Evolutionary conservation across 1,140 invertebrate genomes (phyloP).

Genomic region (Parasteatoda tepidariorum): DNA sequence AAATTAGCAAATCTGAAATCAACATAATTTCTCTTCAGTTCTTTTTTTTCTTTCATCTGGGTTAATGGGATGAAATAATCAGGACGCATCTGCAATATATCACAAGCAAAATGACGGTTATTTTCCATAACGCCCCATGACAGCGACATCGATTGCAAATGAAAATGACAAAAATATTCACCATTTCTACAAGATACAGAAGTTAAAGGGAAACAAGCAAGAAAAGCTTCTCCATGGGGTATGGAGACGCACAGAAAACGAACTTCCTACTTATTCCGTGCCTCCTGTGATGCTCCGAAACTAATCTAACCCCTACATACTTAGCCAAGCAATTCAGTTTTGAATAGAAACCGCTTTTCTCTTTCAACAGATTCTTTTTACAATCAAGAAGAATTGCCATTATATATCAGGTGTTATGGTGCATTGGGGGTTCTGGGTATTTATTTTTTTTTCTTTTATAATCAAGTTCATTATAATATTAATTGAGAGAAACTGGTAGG

Average conservation of each 20-base stretch:
- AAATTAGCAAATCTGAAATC: background rate
- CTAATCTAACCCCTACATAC: constrained; percentile 19
- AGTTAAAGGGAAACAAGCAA: background rate
- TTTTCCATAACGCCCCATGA: constrained; percentile 24
- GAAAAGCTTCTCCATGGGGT: background rate
- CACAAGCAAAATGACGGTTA: background rate
- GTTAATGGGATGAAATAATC: constrained; percentile 54
- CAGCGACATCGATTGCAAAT: constrained; percentile 9
- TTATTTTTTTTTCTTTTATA: no score
- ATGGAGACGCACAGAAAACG: constrained; percentile 14
- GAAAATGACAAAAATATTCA: constrained; percentile 20
- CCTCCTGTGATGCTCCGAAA: constrained; percentile 36
- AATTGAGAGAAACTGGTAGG: no score
- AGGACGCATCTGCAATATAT: constrained; percentile 31
- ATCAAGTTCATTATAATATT: no score
- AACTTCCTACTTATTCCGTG: constrained; percentile 44
- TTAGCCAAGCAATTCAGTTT: background rate
- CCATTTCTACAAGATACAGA: background rate
- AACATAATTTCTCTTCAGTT: background rate
- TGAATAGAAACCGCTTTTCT: background rate
- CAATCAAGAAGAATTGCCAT: no score
- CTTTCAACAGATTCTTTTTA: no score
- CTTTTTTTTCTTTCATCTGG: background rate
- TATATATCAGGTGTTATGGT: no score
- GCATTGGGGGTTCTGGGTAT: no score